These are phyloP conservation scores for Pithys albifrons DNA, from an alignment of 2,113 vertebrate species.

Conservation along the genomic window DNA sequence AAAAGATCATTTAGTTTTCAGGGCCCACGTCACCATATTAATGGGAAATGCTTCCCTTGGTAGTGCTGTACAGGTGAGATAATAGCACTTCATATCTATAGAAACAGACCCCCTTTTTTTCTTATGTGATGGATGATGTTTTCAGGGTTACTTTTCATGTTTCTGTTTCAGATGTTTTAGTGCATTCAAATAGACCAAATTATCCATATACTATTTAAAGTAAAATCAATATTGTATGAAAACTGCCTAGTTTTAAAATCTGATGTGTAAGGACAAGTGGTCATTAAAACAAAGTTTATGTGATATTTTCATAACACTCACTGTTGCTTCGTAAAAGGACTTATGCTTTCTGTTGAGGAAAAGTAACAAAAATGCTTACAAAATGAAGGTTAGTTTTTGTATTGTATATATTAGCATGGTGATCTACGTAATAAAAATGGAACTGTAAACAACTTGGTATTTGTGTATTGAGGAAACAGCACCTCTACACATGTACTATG, in stretches of 20 bases:
- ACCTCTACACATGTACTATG: neutral
- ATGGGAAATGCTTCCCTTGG: neutral
- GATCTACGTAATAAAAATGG: neutral
- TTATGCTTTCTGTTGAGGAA: neutral
- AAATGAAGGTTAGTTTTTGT: neutral
- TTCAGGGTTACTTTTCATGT: neutral
- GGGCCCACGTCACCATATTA: neutral
- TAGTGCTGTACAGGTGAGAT: neutral
- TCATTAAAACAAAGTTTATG: neutral
- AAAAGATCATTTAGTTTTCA: neutral
- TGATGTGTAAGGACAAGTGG: neutral
- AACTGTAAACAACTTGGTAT: neutral
- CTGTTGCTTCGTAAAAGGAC: neutral
- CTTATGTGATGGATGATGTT: neutral
- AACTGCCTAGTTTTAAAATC: neutral
- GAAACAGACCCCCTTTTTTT: neutral
- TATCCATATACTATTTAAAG: neutral
- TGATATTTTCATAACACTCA: neutral
- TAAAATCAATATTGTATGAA: neutral
- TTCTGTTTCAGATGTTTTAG: neutral
- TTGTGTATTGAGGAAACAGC: neutral
- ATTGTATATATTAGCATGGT: neutral
- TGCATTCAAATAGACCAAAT: neutral
- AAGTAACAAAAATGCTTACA: neutral
- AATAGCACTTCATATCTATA: neutral